Conservation (phyloP, 2,888 invertebrate species). For the Stomorhina lunata region DNA sequence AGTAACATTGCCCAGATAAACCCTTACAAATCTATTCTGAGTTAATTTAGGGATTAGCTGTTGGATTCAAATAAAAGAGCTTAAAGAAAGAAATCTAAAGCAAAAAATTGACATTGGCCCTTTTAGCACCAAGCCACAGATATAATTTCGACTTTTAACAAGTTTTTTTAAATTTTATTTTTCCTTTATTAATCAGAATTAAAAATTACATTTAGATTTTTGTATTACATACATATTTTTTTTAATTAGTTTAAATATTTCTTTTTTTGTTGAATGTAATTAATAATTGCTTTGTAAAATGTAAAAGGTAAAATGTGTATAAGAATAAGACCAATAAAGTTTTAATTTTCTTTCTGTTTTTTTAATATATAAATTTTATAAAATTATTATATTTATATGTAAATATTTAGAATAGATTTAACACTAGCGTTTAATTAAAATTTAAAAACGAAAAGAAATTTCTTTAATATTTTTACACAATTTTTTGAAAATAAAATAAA, state of each 20-base stretch:
- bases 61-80: no score
- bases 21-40: no score
- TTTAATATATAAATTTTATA: constrained; percentile 3
- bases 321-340: constrained; percentile 38
- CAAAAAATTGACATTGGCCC: no score
- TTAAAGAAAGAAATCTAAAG: no score
- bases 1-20: no score
- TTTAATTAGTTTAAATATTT: background rate
- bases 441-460: background rate
- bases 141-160: no score
- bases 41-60: no score
- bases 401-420: constrained; percentile 10
- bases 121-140: no score
- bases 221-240: constrained; percentile 34
- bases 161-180: constrained; percentile 13
- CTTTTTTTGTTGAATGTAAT: background rate
- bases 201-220: constrained; percentile 34
- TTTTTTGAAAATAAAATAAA: no score
- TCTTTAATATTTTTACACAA: no score
- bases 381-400: background rate
- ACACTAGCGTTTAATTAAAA: constrained; percentile 9
- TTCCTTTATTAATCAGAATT: constrained; percentile 23
- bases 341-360: background rate
- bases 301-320: constrained; percentile 45
- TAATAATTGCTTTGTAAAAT: constrained; percentile 17